Base-by-base conservation (phyloP, 2,888 invertebrate species). In the Chalcis sispes region DNA sequence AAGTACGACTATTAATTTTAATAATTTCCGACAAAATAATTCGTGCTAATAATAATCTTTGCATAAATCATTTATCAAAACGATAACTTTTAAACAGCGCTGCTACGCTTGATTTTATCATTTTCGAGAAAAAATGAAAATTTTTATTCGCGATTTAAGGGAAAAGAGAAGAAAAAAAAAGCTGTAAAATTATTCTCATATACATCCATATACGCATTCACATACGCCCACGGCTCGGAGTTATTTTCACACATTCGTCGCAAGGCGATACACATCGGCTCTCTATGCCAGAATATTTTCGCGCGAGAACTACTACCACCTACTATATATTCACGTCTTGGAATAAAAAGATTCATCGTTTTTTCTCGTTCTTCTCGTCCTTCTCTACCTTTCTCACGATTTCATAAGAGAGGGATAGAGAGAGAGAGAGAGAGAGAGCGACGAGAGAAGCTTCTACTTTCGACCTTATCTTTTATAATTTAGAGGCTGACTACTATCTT, bases 231-330 rank as follows among this genome's bases (percentile, higher is more conserved):
- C 29, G n/a, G n/a, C n/a, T 29, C 70, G 67, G 69, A 80, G 78
- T 80, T 80, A 81, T 81, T 81, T 81, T 81, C 80, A 76, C 80
- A 76, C 80, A 70, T 80, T 80, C 77, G 79, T 77, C 81, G 80
- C 77, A 77, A 79, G 69, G 80, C 79, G 73, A 78, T 78, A 77
- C 78, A 75, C 77, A 80, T 79, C 80, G 80, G 79, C 81, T 79
- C 77, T 54, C 79, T 65, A 79, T 74, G 75, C 79, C 74, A 79
- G 80, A 81, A 79, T 80, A 78, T 77, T 64, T 79, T 76, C 66
- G 36, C 78, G 73, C 20, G 29, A 50, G 10, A 50, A 25, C 40
- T 50, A 10, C 36, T 36, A 7, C n/a, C 15, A 15, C n/a, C 46
- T 46, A 5, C n/a, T 46, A 5, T 46, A 36, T 46, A 8, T 20